Evolutionary conservation across 2,113 vertebrate genomes (phyloP).

Genomic region (Chlorodrepanis virens): DNA sequence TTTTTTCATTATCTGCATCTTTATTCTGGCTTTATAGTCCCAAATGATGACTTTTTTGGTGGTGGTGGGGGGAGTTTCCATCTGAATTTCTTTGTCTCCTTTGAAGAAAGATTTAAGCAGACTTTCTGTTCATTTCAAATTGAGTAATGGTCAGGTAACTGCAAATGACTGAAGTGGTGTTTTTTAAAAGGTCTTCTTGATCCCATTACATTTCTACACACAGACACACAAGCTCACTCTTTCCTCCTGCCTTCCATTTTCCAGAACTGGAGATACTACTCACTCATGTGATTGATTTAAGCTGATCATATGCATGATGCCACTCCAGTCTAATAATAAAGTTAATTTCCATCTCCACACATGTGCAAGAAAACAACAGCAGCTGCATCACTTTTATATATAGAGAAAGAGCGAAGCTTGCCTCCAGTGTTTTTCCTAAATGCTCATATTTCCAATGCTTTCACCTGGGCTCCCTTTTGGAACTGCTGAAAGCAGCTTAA

Average conservation of each 20-base stretch:
- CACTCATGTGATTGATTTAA: neutral
- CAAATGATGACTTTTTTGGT: neutral
- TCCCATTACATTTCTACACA: neutral
- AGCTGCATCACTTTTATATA: neutral
- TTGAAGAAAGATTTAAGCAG: neutral
- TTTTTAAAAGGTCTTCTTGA: neutral
- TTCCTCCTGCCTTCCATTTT: neutral
- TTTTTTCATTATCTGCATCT: neutral
- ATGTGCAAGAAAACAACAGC: neutral
- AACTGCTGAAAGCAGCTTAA: neutral
- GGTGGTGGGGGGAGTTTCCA: rapidly evolving
- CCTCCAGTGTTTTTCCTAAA: neutral
- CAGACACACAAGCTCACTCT: neutral
- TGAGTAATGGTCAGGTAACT: neutral
- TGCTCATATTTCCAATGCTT: neutral
- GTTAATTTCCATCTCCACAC: neutral
- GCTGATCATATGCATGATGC: neutral
- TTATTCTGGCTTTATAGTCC: neutral
- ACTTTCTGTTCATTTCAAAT: neutral
- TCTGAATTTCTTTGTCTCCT: neutral
- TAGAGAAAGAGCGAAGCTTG: neutral
- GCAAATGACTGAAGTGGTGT: neutral
- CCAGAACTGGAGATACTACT: neutral
- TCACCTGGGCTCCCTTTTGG: neutral
- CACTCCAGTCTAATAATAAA: neutral